These are phyloP conservation scores for Chrysotoxum bicinctum DNA, from an alignment of 2,888 invertebrate species.

Conservation along the genomic window DNA sequence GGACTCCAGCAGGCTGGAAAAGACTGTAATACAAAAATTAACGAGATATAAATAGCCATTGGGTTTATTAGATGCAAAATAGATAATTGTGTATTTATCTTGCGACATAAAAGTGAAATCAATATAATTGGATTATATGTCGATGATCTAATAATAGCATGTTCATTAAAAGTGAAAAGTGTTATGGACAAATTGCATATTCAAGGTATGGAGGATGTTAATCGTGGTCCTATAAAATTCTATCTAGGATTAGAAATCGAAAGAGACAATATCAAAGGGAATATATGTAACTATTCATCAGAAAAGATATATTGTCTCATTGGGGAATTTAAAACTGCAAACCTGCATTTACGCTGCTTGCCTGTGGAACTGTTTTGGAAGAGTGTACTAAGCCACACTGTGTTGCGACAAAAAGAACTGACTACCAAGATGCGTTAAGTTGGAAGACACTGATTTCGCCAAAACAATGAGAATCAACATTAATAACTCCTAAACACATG, in stretches of 20 bases:
- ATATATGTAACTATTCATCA: not conserved
- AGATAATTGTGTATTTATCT: slow-evolving; percentile 22
- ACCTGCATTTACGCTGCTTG: slow-evolving; percentile 41
- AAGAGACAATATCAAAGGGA: not conserved
- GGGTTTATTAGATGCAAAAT: no score
- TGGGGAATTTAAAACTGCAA: slow-evolving; percentile 53
- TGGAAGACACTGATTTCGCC: no score
- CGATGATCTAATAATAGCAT: slow-evolving; percentile 52
- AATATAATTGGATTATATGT: slow-evolving; percentile 44
- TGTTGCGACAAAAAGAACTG: not conserved
- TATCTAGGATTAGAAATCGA: not conserved
- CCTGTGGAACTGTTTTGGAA: slow-evolving; percentile 48
- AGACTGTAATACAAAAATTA: no score
- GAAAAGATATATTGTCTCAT: not conserved
- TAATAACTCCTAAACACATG: no score
- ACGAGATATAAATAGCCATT: no score
- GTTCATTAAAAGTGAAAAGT: slow-evolving; percentile 4
- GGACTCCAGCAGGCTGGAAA: no score
- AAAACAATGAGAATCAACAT: no score
- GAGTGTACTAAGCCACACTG: slow-evolving; percentile 29
- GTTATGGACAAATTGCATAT: not conserved
- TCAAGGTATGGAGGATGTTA: slow-evolving; percentile 36
- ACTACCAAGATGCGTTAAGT: no score
- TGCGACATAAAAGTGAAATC: slow-evolving; percentile 13
- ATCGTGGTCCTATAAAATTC: no score